Percentiles rank a stretch among this genome's conserved stretches.
Conservation (phyloP, 2,113 vertebrate species). For the Hemicordylus capensis region DNA sequence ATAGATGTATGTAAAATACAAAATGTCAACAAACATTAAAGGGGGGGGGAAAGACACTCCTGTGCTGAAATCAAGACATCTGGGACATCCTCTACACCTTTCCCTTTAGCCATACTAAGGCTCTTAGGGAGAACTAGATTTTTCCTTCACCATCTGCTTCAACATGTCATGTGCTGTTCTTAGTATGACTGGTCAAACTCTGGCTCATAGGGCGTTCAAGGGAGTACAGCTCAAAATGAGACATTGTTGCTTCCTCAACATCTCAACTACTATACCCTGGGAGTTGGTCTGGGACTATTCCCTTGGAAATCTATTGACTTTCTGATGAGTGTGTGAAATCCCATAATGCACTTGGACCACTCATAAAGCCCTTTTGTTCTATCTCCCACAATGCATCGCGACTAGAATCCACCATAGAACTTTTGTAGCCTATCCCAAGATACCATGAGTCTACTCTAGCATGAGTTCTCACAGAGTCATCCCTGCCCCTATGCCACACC, state of each 20-base stretch:
- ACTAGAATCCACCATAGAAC: not conserved
- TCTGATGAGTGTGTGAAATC: not conserved
- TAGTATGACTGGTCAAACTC: not conserved
- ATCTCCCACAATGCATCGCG: not conserved
- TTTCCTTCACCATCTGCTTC: not conserved
- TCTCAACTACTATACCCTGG: not conserved
- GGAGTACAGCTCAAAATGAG: not conserved
- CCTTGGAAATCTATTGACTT: not conserved
- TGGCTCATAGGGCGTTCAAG: not conserved
- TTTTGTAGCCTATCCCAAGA: not conserved
- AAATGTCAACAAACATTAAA: too few relatives aligned
- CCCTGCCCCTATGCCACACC: not conserved
- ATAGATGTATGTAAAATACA: too few relatives aligned
- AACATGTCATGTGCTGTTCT: not conserved
- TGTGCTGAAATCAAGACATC: not conserved
- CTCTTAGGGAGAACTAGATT: not conserved
- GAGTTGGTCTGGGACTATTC: not conserved
- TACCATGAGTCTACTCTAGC: not conserved
- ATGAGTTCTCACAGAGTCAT: not conserved
- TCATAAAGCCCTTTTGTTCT: not conserved
- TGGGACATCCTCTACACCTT: fast-evolving
- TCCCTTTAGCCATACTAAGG: too few relatives aligned
- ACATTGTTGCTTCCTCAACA: not conserved
- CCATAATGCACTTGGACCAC: not conserved
- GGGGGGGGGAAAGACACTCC: not conserved